A percentile compares a stretch with the other conserved stretches of the same genome.
These are phyloP conservation scores for Pholis gunnellus DNA, from an alignment of 2,113 vertebrate genomes.

Conservation along the genomic window DNA sequence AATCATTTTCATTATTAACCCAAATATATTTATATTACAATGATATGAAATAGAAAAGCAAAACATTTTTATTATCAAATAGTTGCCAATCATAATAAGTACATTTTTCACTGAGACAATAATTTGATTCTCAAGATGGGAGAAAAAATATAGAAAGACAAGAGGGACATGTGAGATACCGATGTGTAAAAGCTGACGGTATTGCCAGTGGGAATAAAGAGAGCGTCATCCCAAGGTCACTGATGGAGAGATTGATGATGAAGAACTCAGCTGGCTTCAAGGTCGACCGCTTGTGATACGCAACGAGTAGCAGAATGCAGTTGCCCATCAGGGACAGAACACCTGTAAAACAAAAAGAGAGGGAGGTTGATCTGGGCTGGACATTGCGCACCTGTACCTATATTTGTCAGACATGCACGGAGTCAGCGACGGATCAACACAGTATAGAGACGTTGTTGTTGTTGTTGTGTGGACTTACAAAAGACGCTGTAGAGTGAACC, in stretches of 20 bases:
- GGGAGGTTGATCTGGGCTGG: not conserved
- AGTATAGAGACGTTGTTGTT: too few relatives aligned
- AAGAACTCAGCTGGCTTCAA: conserved; percentile 91
- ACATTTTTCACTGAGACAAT: not conserved
- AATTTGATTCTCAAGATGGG: not conserved
- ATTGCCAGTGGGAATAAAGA: conserved; percentile 88
- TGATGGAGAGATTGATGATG: conserved; percentile 89
- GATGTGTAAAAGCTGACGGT: conserved; percentile 88
- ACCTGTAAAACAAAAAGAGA: conserved; percentile 59
- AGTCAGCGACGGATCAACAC: not conserved
- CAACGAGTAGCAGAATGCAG: conserved; percentile 86
- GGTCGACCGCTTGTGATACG: conserved; percentile 85
- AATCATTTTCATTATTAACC: not conserved
- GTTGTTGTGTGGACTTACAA: conserved; percentile 79
- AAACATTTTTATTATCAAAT: not conserved
- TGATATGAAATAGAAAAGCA: not conserved
- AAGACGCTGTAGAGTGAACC: conserved; percentile 84
- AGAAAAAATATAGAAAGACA: not conserved
- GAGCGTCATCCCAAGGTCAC: conserved; percentile 89
- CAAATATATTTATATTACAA: not conserved
- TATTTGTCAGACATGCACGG: not conserved
- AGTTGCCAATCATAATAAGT: not conserved
- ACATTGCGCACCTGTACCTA: not conserved
- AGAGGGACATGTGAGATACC: conserved; percentile 67
- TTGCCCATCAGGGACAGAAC: conserved; percentile 87